Conservation (phyloP, 2,113 vertebrate genomes). For the Phycodurus eques region DNA sequence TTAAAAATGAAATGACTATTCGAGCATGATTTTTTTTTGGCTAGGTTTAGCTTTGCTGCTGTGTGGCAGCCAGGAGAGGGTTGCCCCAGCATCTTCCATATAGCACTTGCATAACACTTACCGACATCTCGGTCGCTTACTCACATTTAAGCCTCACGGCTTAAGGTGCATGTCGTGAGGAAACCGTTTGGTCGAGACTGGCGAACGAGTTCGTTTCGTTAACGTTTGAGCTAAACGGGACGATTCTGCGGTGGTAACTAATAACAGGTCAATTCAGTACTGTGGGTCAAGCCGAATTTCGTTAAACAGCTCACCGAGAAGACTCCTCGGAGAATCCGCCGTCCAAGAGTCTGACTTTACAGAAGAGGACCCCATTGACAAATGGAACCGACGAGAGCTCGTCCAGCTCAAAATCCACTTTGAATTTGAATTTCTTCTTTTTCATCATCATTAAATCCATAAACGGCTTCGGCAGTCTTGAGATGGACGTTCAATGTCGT, state of each 20-base stretch:
- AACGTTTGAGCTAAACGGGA: not conserved
- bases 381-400: constrained; percentile 96
- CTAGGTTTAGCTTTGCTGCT: not conserved
- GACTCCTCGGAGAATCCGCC: constrained; percentile 92
- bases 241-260: not conserved
- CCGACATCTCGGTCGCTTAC: not conserved
- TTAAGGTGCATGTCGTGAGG: not conserved
- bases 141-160: not conserved
- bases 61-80: not conserved
- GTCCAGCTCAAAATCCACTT: constrained; percentile 92
- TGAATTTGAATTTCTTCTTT: constrained; percentile 98
- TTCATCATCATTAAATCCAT: constrained; percentile 93
- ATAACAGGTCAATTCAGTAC: not conserved
- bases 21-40: not conserved
- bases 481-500: constrained; percentile 14
- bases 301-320: constrained; percentile 77
- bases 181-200: not conserved
- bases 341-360: constrained; percentile 93
- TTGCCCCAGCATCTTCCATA: not conserved
- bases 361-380: constrained; percentile 95
- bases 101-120: not conserved
- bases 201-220: not conserved
- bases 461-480: constrained; percentile 27
- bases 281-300: not conserved
- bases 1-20: not conserved